These are phyloP conservation scores for Fulmarus glacialis DNA, from an alignment of 2,113 vertebrate species.

Conservation along the genomic window DNA sequence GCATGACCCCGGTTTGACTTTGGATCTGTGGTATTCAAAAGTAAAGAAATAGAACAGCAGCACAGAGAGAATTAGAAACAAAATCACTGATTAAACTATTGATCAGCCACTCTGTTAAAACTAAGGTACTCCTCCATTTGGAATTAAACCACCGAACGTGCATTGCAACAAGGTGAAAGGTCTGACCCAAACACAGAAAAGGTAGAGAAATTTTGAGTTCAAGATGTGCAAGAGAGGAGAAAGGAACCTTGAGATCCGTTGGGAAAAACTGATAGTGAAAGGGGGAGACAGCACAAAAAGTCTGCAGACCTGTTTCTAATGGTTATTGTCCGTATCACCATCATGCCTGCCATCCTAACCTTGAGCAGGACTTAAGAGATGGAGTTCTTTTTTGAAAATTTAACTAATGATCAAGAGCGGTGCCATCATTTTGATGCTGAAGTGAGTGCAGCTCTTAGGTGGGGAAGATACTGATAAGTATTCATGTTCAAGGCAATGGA, in stretches of 20 bases:
- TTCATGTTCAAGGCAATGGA: background rate
- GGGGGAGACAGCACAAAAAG: background rate
- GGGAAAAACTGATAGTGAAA: background rate
- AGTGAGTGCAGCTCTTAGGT: background rate
- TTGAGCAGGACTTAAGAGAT: background rate
- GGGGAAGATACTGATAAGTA: background rate
- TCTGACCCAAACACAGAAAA: background rate
- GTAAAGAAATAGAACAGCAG: background rate
- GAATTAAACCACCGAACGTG: background rate
- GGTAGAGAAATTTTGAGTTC: background rate
- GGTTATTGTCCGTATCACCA: background rate
- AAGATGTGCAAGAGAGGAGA: background rate
- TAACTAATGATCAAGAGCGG: background rate
- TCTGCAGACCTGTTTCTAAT: background rate
- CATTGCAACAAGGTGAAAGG: background rate
- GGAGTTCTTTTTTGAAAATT: background rate
- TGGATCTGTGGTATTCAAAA: background rate
- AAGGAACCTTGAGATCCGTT: fast-evolving
- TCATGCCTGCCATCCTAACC: background rate
- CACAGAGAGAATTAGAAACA: conserved; percentile 18
- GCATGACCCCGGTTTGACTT: background rate
- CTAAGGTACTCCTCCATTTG: background rate
- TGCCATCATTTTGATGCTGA: background rate
- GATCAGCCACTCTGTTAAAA: conserved; percentile 24
- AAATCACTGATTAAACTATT: conserved; percentile 43